Percentiles rank a stretch among this genome's conserved stretches.
These are phyloP conservation scores for Chrysemys picta DNA, from an alignment of 2,113 vertebrate genomes.

Conservation along the genomic window DNA sequence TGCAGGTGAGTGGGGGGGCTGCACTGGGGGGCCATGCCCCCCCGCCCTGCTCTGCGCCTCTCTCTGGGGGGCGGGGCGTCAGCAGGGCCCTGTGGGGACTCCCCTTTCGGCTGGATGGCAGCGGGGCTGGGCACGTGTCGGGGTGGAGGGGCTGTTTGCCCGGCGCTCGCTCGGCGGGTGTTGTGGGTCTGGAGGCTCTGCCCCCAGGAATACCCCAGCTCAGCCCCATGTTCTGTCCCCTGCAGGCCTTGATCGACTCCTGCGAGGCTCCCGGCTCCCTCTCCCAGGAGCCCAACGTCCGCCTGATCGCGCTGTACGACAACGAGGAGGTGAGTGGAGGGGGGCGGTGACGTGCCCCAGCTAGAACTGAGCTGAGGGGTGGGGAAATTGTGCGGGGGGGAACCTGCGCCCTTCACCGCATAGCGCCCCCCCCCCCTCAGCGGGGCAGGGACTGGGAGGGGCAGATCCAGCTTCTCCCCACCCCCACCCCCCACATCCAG, in stretches of 20 bases:
- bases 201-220: background rate
- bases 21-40: background rate
- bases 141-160: background rate
- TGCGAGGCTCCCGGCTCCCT: conserved; percentile 82
- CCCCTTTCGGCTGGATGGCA: rapidly evolving
- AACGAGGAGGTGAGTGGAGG: conserved; percentile 91
- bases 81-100: too few species aligned
- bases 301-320: conserved; percentile 93
- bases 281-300: conserved; percentile 86
- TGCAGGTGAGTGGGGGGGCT: conserved; percentile 83
- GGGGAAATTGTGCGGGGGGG: background rate
- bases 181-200: background rate
- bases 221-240: background rate
- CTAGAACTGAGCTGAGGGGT: rapidly evolving
- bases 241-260: conserved; percentile 90
- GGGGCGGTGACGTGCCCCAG: too few species aligned
- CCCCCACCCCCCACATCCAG: background rate
- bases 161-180: too few species aligned
- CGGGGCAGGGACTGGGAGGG: background rate
- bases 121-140: background rate
- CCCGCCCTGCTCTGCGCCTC: too few species aligned
- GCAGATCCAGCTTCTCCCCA: background rate
- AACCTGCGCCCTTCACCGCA: too few species aligned
- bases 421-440: background rate
- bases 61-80: too few species aligned